phyloP scores from a whole-genome alignment of 2,113 vertebrate genomes.

The Anoura caudifer region DNA sequence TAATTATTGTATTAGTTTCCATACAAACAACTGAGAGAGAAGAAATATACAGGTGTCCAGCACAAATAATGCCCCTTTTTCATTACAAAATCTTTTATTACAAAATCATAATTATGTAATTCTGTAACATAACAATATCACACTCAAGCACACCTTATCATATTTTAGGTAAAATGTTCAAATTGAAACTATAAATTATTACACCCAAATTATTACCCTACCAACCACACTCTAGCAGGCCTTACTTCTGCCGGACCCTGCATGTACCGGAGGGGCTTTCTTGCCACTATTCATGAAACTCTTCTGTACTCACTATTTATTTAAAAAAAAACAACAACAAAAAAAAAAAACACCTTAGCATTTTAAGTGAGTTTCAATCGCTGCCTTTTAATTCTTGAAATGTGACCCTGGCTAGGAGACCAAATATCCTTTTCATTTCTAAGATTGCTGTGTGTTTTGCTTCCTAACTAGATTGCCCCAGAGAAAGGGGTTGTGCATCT shows the following conservation, averaged over 20 bases:
- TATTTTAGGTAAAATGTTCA: no score
- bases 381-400: neutral
- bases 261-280: neutral
- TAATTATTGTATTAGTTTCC: neutral
- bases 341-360: neutral
- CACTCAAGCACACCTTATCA: no score
- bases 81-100: no score
- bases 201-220: no score
- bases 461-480: constrained; percentile 80
- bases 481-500: constrained; percentile 86
- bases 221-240: no score
- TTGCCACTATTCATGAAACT: neutral
- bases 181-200: no score
- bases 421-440: neutral
- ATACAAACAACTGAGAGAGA: neutral
- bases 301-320: neutral
- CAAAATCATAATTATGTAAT: no score
- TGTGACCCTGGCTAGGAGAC: neutral
- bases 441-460: constrained; percentile 18
- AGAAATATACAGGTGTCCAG: neutral
- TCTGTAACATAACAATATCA: no score
- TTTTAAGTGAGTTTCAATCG: neutral
- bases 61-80: no score
- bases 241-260: no score
- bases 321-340: neutral